Evolutionary conservation across 1,140 invertebrate species (phyloP), one percentile per base, ranked within the genome.

Genomic region (Galendromus occidentalis): DNA sequence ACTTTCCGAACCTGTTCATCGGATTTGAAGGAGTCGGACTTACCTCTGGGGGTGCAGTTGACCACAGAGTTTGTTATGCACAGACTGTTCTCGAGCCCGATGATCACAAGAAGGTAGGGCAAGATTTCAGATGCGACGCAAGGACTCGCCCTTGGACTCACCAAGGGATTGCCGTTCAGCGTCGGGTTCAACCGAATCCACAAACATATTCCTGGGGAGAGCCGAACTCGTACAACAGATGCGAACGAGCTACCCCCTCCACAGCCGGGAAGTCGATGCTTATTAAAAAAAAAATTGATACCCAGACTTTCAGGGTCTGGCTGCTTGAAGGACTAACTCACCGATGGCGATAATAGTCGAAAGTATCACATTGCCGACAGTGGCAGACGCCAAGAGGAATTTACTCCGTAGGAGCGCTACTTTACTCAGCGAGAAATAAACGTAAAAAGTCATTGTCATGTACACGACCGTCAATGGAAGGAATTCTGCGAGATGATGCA

Each of bases 31-130:
- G 9, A 39, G 33, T 39, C 33, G 33, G 33, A 39, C 94, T 95
- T 0, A 92, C 86, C 75, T 96, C 92, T 2, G 95, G 79, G 72
- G 93, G 86, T 1, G 85, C 79, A 14, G 91, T 87, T 9, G 1
- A 91, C 87, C 0, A 97, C 88, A 72, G 91, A 91, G 75, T 92
- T 91, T 0, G 91, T 96, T 28, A 98, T 77, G 0, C 96, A 90
- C 18, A 98, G 76, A 29, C 94, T 87, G 76, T 98, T 98, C 77
- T 98, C 95, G 7, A 97, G 77, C 17, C 93, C 92, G 66, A 98
- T 86, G 14, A 97, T 83, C 44, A 96, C 86, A 0, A 95, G 87
- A 47, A 98, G 75, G 77, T 97, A 97, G 0, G 94, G 94, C 73
- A 95, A 95, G 45, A 97, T 84, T 70, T 81, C 79, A 68, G 78